These are phyloP conservation scores for Scortum barcoo DNA, from an alignment of 2,113 vertebrate genomes.

Conservation along the genomic window DNA sequence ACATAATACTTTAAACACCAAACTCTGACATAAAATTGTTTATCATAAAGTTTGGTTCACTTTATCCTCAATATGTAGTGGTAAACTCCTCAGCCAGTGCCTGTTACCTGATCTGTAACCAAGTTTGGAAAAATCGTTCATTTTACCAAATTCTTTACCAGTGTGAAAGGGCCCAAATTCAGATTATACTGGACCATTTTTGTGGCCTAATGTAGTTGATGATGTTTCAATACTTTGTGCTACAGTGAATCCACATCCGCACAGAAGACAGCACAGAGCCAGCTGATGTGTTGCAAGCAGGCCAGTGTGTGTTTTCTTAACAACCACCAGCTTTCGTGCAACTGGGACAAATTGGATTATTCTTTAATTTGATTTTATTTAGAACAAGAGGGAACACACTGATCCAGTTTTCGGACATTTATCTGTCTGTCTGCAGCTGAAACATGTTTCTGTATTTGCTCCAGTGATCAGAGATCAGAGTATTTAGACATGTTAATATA, in stretches of 20 bases:
- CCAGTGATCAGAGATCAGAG: conserved; percentile 11
- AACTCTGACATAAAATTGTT: too few species aligned
- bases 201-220: background rate
- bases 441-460: conserved; percentile 2
- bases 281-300: conserved; percentile 5
- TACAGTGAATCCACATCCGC: background rate
- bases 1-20: background rate
- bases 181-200: too few species aligned
- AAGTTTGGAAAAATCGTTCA: background rate
- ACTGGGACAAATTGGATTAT: conserved; percentile 51
- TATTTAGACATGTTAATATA: conserved; percentile 4
- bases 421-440: conserved; percentile 20
- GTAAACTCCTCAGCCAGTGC: background rate
- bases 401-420: conserved; percentile 29
- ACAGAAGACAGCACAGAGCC: conserved; percentile 6
- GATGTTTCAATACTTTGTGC: background rate
- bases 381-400: conserved; percentile 32
- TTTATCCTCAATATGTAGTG: background rate
- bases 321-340: conserved; percentile 21
- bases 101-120: background rate
- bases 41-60: rapidly evolving
- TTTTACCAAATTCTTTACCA: background rate
- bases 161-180: background rate
- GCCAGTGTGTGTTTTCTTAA: conserved; percentile 3
- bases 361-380: conserved; percentile 45